Evolutionary conservation across 2,888 invertebrate species (phyloP).

Genomic region (Ophioninae sp.): DNA sequence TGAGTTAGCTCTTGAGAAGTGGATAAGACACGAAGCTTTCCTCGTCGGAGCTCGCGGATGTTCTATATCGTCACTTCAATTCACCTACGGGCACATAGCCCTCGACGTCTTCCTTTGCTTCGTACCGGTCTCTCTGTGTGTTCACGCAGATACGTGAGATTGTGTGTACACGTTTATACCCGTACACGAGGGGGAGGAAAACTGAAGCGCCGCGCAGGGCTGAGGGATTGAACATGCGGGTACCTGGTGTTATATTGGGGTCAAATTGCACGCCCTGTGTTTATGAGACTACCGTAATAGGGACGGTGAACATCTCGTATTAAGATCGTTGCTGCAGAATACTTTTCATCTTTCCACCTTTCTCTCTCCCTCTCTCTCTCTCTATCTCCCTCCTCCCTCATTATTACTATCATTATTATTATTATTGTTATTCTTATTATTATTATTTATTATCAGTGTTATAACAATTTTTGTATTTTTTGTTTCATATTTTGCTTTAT

Average conservation of each 20-base stretch:
- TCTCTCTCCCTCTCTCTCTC: not conserved
- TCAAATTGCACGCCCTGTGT: slow-evolving; percentile 49
- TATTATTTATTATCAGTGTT: too few relatives aligned
- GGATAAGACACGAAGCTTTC: slow-evolving; percentile 47
- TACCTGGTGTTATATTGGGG: slow-evolving; percentile 44
- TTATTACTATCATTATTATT: too few relatives aligned
- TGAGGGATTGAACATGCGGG: slow-evolving; percentile 44
- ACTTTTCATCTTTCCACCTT: not conserved
- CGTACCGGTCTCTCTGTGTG: not conserved
- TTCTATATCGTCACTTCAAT: slow-evolving; percentile 20
- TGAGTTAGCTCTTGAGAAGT: slow-evolving; percentile 41
- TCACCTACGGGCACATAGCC: slow-evolving; percentile 1
- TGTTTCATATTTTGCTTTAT: too few relatives aligned
- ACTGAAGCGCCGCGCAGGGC: slow-evolving; percentile 44
- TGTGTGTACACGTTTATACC: not conserved
- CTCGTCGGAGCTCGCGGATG: slow-evolving; percentile 16
- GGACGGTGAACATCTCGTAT: slow-evolving; percentile 19
- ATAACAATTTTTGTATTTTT: too few relatives aligned
- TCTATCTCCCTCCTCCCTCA: too few relatives aligned
- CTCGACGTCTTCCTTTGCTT: not conserved
- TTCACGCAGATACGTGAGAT: not conserved
- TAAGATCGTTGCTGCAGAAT: slow-evolving; percentile 21
- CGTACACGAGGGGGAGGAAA: slow-evolving; percentile 24
- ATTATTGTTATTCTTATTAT: too few relatives aligned
- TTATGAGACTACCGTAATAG: slow-evolving; percentile 24